Base-by-base conservation (phyloP, 2,888 invertebrate genomes). In the Dromius quadrimaculatus region DNA sequence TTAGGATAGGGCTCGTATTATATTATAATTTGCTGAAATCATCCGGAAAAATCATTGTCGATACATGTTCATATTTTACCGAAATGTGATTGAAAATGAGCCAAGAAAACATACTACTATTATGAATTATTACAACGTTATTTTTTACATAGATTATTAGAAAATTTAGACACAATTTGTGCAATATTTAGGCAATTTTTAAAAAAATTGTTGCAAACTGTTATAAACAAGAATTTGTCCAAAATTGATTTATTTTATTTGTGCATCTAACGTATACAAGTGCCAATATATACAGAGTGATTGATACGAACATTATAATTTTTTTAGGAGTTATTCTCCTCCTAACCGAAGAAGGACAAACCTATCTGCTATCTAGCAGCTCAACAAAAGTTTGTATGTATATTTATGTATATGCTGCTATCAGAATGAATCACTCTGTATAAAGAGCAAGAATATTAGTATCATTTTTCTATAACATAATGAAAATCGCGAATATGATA, bases 51-150 rank as follows among this genome's bases (percentile, higher is more conserved):
- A 59, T 59, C 36, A 59, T 54, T 54, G 50, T 59, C 59, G 36
- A 62, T 43, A 62, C 22, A 62, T 38, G 36, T 64, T 47, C 64
- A 64, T 64, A 64, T 34, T 32, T 64, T 64, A 47, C 45, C 47
- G 34, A 64, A 64, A 32, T 64, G 64, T 64, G 64, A 64, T 64
- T 64, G 19, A 64, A 59, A 64, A 47, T 63, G 28, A 64, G 64
- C 64, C 64, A 64, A 64, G 64, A 34, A 47, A 41, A 63, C n/a
- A n/a, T n/a, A n/a, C 15, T 54, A 45, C 45, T 45, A 32, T 41
- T 28, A 63, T 59, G 59, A 45, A 28, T 28, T 62, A 43, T 62
- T 62, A 43, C 38, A 62, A 41, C 38, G 2, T 62, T 62, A 41
- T 41, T 41, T n/a, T 62, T 62, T 41, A 62, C 38, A 41, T 62